A percentile compares a stretch with the other conserved stretches of the same genome.
Conservation (phyloP, 2,797 vertebrate genomes). For the Delichon dasypus region DNA sequence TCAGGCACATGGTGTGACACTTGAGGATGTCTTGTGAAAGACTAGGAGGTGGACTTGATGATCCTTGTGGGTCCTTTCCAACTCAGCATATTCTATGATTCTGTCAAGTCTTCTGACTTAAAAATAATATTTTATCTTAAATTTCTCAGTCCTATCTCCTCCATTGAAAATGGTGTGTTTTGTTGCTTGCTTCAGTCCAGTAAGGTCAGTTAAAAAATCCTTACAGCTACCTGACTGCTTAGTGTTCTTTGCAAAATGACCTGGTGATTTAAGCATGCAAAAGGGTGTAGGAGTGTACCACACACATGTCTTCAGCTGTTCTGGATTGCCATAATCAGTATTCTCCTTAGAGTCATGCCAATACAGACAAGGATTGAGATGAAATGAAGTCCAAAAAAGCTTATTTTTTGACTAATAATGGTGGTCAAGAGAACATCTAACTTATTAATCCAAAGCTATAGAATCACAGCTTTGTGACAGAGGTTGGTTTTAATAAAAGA, state of each 20-base stretch:
- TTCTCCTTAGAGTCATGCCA: neutral
- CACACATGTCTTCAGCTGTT: neutral
- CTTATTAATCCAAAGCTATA: neutral
- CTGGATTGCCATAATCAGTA: neutral
- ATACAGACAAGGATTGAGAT: neutral
- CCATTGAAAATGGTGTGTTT: neutral
- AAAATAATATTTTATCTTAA: neutral
- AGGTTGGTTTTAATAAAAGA: neutral
- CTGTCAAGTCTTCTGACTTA: neutral
- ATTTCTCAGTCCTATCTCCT: neutral
- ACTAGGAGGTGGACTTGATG: neutral
- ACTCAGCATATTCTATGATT: neutral
- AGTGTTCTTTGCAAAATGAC: neutral
- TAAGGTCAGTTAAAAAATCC: neutral
- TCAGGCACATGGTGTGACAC: neutral
- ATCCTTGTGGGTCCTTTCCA: neutral
- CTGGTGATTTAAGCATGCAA: neutral
- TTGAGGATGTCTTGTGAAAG: neutral
- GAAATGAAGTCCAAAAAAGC: too few species aligned
- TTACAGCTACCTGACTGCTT: neutral
- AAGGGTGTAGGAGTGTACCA: neutral
- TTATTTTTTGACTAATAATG: too few species aligned
- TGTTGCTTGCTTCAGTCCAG: neutral
- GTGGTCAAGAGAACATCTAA: neutral
- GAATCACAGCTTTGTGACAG: neutral